Base-by-base conservation (phyloP, 2,113 vertebrate species). In the Sardina pilchardus region DNA sequence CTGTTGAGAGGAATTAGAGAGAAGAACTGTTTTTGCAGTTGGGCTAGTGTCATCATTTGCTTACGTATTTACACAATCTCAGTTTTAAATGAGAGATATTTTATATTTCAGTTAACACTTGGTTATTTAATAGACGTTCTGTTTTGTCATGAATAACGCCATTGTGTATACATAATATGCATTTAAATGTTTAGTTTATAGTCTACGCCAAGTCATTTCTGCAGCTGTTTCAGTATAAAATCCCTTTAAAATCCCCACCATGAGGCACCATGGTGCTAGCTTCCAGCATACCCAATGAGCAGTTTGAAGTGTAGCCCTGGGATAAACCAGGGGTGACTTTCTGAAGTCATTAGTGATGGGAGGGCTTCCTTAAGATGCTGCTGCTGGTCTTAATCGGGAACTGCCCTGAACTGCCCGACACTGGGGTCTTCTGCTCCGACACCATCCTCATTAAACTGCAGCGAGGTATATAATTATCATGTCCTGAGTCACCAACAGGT, bases 401-500 rank as follows among this genome's bases (percentile, higher is more conserved):
- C 63, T 67, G n/a, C 63, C n/a, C 9, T 67, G 63, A 78, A 78
- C 34, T 78, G 9, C 1, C 30, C 30, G 26, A 36, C 71, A 78
- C 71, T 30, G 10, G 63, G 63, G n/a, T 67, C 63, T 78, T 30
- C 71, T 36, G 12, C 30, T 6, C 34, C 16, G n/a, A 12, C 30
- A 78, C 71, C 26, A 36, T 67, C 26, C 63, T 67, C 63, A 67
- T 67, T 67, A 78, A 78, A 78, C 26, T 16, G 16, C 71, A 17
- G 26, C 36, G 71, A 78, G 71, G 71, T 34, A 78, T 34, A 78
- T 16, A 78, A 78, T 34, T 78, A 78, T 71, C 8, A 34, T 78
- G 71, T 78, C 71, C 71, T 36, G 10, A 36, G 71, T 78, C 71
- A 78, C 71, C 30, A 34, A 36, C 71, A 78, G 71, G 71, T 78